Evolutionary conservation across 2,888 invertebrate species (phyloP).

Genomic region (Cryptocephalus moraei): DNA sequence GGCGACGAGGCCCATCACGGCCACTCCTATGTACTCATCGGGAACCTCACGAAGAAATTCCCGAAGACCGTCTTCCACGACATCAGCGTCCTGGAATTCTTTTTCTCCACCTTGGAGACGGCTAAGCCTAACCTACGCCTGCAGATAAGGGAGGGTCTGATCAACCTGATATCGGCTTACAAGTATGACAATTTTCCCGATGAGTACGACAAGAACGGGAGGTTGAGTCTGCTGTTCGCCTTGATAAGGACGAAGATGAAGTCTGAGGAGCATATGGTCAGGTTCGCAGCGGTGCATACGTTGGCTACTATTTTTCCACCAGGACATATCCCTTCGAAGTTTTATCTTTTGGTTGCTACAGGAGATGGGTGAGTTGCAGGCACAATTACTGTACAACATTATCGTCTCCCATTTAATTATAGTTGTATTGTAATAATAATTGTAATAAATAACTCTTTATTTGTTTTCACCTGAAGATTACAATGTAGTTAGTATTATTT

Average conservation of each 20-base stretch:
- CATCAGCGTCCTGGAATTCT: slow-evolving; percentile 45
- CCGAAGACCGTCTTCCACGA: slow-evolving; percentile 58
- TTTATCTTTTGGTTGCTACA: slow-evolving; percentile 68
- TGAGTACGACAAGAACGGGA: slow-evolving; percentile 31
- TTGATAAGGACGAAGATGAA: slow-evolving; percentile 64
- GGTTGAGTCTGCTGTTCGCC: slow-evolving; percentile 38
- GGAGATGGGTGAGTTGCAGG: slow-evolving; percentile 68
- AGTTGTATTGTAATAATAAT: too few species aligned
- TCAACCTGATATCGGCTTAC: slow-evolving; percentile 31
- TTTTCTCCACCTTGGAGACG: slow-evolving; percentile 41
- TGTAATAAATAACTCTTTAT: too few species aligned
- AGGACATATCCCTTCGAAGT: slow-evolving; percentile 73
- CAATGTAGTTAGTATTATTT: too few species aligned
- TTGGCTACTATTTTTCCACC: slow-evolving; percentile 72
- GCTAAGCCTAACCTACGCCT: slow-evolving; percentile 35
- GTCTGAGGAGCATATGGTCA: slow-evolving; percentile 65
- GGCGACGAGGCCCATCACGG: slow-evolving; percentile 52
- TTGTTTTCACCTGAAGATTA: too few species aligned
- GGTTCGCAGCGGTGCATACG: slow-evolving; percentile 76
- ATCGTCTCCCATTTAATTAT: too few species aligned
- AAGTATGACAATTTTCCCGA: slow-evolving; percentile 29
- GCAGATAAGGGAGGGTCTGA: slow-evolving; percentile 34
- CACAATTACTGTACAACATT: too few species aligned
- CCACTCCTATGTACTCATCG: slow-evolving; percentile 67
- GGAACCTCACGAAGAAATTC: slow-evolving; percentile 52